Evolutionary conservation across 2,797 vertebrate genomes (phyloP), one percentile per base, ranked within the genome.

Genomic region (Coregonus ussuriensis): DNA sequence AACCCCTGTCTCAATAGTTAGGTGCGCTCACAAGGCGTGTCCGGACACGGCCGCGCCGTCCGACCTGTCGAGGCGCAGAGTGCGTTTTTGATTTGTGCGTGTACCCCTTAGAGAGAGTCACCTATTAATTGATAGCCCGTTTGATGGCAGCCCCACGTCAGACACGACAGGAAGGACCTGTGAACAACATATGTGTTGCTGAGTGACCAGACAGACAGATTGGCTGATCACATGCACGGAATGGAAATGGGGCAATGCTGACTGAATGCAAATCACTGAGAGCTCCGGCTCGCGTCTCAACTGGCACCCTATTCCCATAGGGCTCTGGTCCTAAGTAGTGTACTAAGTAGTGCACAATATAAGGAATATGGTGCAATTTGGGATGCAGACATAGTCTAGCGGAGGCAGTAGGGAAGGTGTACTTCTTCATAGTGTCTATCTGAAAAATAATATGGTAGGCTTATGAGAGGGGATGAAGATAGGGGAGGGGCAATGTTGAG

Each of bases 161-260:
- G 73, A 77, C 71, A 9, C 53, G 59, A 63, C 74, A 69, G 59
- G 68, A 79, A 75, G 53, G 33, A 72, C 81, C 85, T 59, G 66
- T 68, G 72, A 3, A 52, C 69, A 85, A 52, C 81, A 86, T 77
- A 82, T 78, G 82, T 71, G 77, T 74, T 75, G n/a, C 14, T 21
- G 31, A 63, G 56, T 41, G 11, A n/a, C 18, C 54, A 37, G 31
- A 33, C 31, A 33, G 52, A 54, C 54, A 62, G 73, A 52, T 29
- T 25, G 41, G 78, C 83, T 86, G 71, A 88, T 86, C 73, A 71
- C 79, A 86, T 74, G 79, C 70, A 37, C 66, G 5, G 81, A 74
- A 79, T 76, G 77, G 80, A 85, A 79, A 81, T 41, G 6, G 73
- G 25, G 21, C 77, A 62, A 84, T 84, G 79, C 83, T 81, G 80